Conservation (phyloP, 2,888 invertebrate species). For the Andrena trimmerana region DNA sequence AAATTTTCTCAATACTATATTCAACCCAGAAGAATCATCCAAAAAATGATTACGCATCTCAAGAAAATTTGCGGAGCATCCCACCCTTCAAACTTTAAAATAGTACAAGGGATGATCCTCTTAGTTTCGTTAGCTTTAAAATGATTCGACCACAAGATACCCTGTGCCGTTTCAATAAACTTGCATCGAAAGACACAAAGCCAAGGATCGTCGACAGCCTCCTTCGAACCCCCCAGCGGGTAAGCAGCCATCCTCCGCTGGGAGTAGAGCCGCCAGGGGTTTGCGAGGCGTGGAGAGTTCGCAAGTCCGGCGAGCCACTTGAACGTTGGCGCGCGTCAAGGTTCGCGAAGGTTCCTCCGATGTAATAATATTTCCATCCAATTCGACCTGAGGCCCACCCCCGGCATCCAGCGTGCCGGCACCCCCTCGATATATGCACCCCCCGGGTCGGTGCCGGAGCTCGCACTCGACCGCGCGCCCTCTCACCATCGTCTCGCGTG, state of each 20-base stretch:
- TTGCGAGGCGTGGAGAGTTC: neutral
- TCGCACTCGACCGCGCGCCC: conserved; percentile 70
- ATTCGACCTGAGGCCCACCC: conserved; percentile 77
- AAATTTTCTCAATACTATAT: no score
- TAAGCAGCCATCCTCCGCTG: no score
- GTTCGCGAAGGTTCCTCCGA: conserved; percentile 77
- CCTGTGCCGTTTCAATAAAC: no score
- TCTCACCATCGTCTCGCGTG: conserved; percentile 74
- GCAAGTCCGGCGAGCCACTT: conserved; percentile 36
- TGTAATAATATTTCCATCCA: conserved; percentile 83
- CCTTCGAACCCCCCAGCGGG: neutral
- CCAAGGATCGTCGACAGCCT: neutral
- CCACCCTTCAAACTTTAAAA: no score
- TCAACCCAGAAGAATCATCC: no score
- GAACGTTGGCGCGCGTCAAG: conserved; percentile 57
- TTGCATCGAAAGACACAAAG: neutral
- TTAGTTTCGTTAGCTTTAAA: no score
- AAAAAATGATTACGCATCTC: no score
- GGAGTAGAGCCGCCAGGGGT: neutral
- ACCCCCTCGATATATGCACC: conserved; percentile 73
- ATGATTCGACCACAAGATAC: no score
- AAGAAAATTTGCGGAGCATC: no score
- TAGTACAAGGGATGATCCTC: no score
- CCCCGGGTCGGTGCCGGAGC: conserved; percentile 62
- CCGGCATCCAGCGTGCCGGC: conserved; percentile 53